Percentiles rank a stretch among this genome's conserved stretches.
These are phyloP conservation scores for Neoscelio sp. DNA, from an alignment of 2,888 invertebrate species.

Conservation along the genomic window DNA sequence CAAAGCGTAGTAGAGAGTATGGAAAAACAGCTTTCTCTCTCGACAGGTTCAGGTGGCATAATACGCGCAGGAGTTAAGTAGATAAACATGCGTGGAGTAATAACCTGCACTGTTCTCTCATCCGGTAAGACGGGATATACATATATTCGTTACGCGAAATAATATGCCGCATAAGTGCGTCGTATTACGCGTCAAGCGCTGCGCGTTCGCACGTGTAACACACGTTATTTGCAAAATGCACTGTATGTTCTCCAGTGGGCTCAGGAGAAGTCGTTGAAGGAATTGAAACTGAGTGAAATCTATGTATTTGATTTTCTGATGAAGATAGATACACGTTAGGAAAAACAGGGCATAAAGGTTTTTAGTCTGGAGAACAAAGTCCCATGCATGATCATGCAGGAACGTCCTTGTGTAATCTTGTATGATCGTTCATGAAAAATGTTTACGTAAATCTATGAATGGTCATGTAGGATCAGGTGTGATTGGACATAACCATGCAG, in stretches of 20 bases:
- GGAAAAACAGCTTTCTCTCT: conserved; percentile 82
- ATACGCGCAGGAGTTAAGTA: conserved; percentile 78
- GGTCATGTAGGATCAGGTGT: too few species aligned
- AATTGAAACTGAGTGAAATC: too few species aligned
- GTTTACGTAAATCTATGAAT: too few species aligned
- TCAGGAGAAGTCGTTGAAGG: conserved; percentile 4
- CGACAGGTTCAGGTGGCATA: conserved; percentile 78
- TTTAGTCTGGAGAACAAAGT: too few species aligned
- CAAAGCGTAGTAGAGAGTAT: conserved; percentile 77
- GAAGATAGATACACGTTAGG: too few species aligned
- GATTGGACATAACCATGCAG: too few species aligned
- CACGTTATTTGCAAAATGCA: conserved; percentile 35
- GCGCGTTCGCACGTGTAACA: conserved; percentile 52
- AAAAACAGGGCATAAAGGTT: too few species aligned
- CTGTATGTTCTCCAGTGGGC: conserved; percentile 23
- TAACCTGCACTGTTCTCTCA: conserved; percentile 69
- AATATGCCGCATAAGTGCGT: conserved; percentile 71
- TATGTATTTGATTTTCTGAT: too few species aligned
- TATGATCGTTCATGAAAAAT: too few species aligned
- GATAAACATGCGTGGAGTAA: conserved; percentile 80
- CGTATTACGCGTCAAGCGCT: conserved; percentile 62
- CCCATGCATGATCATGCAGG: too few species aligned
- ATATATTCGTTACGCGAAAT: conserved; percentile 74
- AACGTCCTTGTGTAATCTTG: too few species aligned
- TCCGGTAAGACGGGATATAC: conserved; percentile 70